Evolutionary conservation across 2,888 invertebrate genomes (phyloP).

Genomic region (Cinara cedri): DNA sequence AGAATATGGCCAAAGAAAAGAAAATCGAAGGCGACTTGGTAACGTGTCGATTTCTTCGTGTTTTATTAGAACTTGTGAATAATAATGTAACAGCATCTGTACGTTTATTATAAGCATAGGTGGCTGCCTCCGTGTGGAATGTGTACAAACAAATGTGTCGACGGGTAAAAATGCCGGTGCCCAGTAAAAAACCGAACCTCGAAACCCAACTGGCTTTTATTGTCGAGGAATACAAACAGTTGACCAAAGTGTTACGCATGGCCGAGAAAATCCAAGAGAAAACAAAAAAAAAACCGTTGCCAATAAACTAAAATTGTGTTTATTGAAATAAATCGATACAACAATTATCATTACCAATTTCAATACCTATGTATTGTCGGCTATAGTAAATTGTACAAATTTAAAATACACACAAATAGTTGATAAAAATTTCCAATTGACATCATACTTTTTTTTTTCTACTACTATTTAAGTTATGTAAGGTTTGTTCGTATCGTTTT

Average conservation of each 20-base stretch:
- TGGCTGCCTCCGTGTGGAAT: constrained; percentile 45
- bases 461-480: too few species aligned
- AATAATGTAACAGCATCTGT: neutral
- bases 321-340: too few species aligned
- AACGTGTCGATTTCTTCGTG: neutral
- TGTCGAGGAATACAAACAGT: constrained; percentile 31
- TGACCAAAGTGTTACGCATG: constrained; percentile 48
- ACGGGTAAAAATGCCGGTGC: constrained; percentile 30
- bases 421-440: too few species aligned
- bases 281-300: constrained; percentile 14
- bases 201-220: constrained; percentile 38
- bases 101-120: constrained; percentile 7
- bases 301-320: too few species aligned
- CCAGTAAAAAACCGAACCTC: constrained; percentile 19
- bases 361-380: too few species aligned
- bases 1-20: constrained; percentile 42
- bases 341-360: too few species aligned
- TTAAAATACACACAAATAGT: too few species aligned
- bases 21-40: constrained; percentile 42
- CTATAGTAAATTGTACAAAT: too few species aligned
- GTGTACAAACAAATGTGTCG: constrained; percentile 40
- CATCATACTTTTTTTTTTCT: too few species aligned
- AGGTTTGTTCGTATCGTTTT: too few species aligned
- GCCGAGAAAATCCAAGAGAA: constrained; percentile 50
- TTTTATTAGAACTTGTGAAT: too few species aligned